A percentile compares a stretch with the other conserved stretches of the same genome.
Evolutionary conservation across 2,797 vertebrate species (phyloP).

Genomic region (Pantherophis alleghaniensis): DNA sequence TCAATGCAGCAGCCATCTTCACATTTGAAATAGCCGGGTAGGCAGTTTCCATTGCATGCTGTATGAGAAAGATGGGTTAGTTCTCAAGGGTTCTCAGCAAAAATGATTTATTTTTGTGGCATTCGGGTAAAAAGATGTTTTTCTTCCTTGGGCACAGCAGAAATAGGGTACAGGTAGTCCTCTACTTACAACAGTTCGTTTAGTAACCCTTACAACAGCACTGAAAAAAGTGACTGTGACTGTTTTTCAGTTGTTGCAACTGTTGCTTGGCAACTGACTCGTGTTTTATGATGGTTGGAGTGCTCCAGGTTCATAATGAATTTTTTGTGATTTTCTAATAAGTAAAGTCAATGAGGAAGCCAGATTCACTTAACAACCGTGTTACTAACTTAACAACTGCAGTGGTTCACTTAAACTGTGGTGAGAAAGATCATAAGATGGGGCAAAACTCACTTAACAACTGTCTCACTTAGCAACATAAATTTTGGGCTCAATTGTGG

Average conservation of each 20-base stretch:
- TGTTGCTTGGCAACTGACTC: background rate
- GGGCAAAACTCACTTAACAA: background rate
- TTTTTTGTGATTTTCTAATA: background rate
- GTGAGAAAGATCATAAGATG: background rate
- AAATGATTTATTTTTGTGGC: background rate
- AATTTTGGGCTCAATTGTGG: background rate
- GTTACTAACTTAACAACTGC: background rate
- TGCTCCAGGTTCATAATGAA: background rate
- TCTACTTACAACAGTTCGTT: background rate
- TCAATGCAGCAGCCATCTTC: conserved; percentile 86
- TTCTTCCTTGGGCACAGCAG: background rate
- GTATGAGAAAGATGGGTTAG: conserved; percentile 41
- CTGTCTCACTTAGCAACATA: background rate
- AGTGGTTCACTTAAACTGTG: background rate
- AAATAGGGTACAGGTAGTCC: background rate
- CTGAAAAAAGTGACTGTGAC: background rate
- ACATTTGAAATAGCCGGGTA: conserved; percentile 79
- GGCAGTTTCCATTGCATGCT: conserved; percentile 81
- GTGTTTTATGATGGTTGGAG: background rate
- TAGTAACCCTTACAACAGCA: background rate
- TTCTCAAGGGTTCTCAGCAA: background rate
- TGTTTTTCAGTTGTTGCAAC: background rate
- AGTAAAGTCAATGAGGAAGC: background rate
- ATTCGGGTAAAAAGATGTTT: conserved; percentile 25
- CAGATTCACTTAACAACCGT: background rate